Evolutionary conservation across 1,140 invertebrate species (phyloP), one percentile per base, ranked within the genome.

Genomic region (Myzus persicae): DNA sequence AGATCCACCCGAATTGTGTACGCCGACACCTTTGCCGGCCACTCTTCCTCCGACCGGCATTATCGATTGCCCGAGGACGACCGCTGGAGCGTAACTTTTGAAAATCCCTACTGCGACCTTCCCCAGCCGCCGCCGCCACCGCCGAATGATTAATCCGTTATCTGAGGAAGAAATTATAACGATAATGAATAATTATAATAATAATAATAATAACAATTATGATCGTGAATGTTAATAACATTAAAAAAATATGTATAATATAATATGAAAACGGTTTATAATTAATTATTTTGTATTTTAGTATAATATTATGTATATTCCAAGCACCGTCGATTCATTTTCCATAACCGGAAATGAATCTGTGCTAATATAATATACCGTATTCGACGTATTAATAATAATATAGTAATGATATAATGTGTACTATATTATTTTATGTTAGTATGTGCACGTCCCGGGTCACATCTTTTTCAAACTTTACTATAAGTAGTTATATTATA

Each of bases 11-110:
- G 88, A 93, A 24, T 93, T 93, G 87, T 90, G 38, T 20, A 81
- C 59, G 31, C 76, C 54, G 24, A 88, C 59, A 81, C 59, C 59
- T 88, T 88, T 88, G 31, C 84, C 87, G 14, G 85, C 88, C 44
- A 90, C 93, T 81, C 88, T 90, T 76, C 93, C 88, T 31, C 88
- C 88, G 59, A 54, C 93, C 54, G 85, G 88, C 93, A 93, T 90
- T 67, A 59, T 90, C 38, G 51, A 90, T 90, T 59, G 40, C 89
- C 89, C 59, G 26, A 90, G 24, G 38, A 59, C 31, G 40, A 90
- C 48, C 48, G 51, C 51, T 7, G 36, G 36, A 6, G 48, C 24
- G 89, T 90, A 90, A 90, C 51, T 59, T 90, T 90, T 90, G 38
- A 42, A 90, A 90, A 90, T 59, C 46, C 24, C n/a, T 90, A 42